Base-by-base conservation (phyloP, 23 tunicate species). In the Styela clava region DNA sequence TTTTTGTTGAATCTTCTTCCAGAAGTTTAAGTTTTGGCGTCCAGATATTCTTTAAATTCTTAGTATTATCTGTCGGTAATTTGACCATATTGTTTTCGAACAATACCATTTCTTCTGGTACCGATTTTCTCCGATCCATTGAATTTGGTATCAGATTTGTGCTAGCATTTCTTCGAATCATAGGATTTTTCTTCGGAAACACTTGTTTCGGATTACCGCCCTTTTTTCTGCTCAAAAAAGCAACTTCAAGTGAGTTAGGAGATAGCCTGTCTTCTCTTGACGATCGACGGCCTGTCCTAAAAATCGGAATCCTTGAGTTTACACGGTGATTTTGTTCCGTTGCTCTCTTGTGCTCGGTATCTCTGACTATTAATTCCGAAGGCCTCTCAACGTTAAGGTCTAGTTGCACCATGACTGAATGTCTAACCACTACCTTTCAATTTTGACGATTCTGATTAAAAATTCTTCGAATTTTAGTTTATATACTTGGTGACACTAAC, bases 1-100 rank as follows among this genome's bases (percentile, higher is more conserved):
- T 44, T 12, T 44, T 44, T 44, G 56, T 44, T 7, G 56, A 44
- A 44, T 44, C 56, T 44, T 71, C 77, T 71, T 71, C 34, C 77
- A 71, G 16, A 3, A 21, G 37, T 5, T 71, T 34, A 7, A 71
- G 77, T 34, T 71, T 71, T 29, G 77, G 77, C 77, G 77, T 26
- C 77, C 77, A 71, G 5, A 71, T 44, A 44, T 44, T 44, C 56
- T 44, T 44, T 12, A 44, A 12, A 5, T 7, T 5, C 12, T 44
- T 44, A 44, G 56, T 44, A 44, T 12, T 44, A 5, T 44, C 56
- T 7, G 56, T 44, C 12, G 56, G 12, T 44, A 44, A 44, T 44
- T 44, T 44, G 7, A 12, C 56, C 56, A 44, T 44, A 44, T 44
- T 44, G 56, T 44, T 44, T 44, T 44, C 56, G 12, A 44, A 44